Conservation (phyloP, 1,140 invertebrate genomes). For the Meloidogyne chitwoodi region DNA sequence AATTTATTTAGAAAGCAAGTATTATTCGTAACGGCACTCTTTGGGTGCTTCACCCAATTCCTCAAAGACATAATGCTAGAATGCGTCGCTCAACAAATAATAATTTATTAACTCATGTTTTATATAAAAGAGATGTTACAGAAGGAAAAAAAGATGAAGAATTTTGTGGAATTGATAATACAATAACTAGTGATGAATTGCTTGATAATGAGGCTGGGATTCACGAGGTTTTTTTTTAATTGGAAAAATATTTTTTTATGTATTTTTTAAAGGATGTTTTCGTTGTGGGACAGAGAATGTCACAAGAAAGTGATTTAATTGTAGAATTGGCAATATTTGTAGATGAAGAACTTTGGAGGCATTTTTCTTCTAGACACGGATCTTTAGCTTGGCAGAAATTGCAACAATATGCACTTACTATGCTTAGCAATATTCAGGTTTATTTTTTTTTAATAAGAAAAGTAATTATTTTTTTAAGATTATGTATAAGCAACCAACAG, state of each 20-base stretch:
- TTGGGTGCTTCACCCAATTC: conserved; percentile 55
- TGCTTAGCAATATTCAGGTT: conserved; percentile 14
- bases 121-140: conserved; percentile 52
- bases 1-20: conserved; percentile 55
- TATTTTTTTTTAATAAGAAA: neutral
- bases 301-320: conserved; percentile 51
- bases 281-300: conserved; percentile 50
- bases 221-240: conserved; percentile 12
- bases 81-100: conserved; percentile 31
- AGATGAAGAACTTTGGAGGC: conserved; percentile 55
- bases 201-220: conserved; percentile 56
- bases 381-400: conserved; percentile 49
- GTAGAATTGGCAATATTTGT: conserved; percentile 59
- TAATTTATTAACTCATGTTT: conserved; percentile 44
- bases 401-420: conserved; percentile 36
- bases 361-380: conserved; percentile 56
- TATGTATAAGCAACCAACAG: conserved; percentile 58
- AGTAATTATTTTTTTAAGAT: conserved; percentile 46
- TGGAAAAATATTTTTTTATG: conserved; percentile 13
- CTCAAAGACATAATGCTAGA: conserved; percentile 46
- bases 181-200: conserved; percentile 54
- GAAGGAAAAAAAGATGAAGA: conserved; percentile 30
- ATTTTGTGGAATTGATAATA: conserved; percentile 57
- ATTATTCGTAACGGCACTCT: conserved; percentile 45
- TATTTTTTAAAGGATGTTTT: conserved; percentile 47